phyloP scores from a whole-genome alignment of 2,113 vertebrate species.

The Acanthisitta chloris region DNA sequence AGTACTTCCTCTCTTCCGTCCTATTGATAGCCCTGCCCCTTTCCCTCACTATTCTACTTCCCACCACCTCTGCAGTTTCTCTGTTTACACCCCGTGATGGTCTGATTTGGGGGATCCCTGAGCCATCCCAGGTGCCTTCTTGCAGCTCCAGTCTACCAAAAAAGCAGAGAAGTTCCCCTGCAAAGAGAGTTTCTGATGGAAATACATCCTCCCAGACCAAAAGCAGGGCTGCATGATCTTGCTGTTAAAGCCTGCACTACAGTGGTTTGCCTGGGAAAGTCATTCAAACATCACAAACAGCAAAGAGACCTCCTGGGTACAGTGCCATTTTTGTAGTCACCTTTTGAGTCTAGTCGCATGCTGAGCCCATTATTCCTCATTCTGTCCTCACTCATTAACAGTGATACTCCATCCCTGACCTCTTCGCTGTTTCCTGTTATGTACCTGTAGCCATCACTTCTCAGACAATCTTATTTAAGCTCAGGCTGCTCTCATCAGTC shows the following conservation, averaged over 20 bases:
- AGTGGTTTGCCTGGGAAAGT: not conserved
- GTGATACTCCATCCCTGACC: not conserved
- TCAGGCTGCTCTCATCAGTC: not conserved
- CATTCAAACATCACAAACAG: not conserved
- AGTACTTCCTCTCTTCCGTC: not conserved
- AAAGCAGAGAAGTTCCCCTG: not conserved
- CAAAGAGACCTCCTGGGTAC: not conserved
- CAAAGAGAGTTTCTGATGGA: not conserved
- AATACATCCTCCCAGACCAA: not conserved
- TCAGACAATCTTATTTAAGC: not conserved
- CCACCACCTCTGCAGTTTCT: not conserved
- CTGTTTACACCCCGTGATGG: not conserved
- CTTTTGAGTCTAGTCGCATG: not conserved
- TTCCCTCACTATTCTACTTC: not conserved
- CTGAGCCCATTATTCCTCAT: not conserved
- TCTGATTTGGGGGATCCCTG: not conserved
- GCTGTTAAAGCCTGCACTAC: not conserved
- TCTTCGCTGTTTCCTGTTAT: not conserved
- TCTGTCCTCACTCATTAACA: not conserved
- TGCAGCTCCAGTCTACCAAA: not conserved
- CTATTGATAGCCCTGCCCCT: not conserved
- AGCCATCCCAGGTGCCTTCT: not conserved
- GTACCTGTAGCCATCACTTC: fast-evolving
- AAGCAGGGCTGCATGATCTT: not conserved
- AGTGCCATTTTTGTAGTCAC: not conserved